A percentile compares a stretch with the other conserved stretches of the same genome.
Conservation (phyloP, 2,797 vertebrate species). For the Darevskia mixta region DNA sequence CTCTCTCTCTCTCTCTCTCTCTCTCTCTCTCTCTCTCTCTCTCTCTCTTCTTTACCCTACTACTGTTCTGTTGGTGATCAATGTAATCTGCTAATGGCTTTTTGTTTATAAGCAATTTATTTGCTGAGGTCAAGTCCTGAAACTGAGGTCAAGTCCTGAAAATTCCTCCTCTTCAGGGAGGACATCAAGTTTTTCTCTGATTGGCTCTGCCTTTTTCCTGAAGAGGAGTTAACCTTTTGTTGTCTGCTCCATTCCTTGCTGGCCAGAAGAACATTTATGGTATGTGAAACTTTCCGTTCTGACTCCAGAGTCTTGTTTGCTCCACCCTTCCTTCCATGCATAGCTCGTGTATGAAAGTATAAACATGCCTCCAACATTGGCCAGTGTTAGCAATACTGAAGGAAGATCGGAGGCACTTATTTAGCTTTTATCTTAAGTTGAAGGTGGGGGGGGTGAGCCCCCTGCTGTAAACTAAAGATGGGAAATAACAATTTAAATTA, state of each 20-base stretch:
- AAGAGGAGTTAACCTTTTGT: no score
- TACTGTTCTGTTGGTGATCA: no score
- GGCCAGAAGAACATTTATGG: no score
- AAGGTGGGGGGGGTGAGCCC: not conserved
- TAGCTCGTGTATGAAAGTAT: not conserved
- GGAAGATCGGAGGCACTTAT: not conserved
- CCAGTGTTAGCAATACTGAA: not conserved
- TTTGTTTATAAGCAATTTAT: no score
- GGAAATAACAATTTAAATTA: conserved; percentile 33
- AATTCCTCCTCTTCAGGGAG: no score
- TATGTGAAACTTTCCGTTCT: not conserved
- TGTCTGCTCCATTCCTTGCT: not conserved
- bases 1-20: no score
- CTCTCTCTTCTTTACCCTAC: no score
- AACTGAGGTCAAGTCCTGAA: no score
- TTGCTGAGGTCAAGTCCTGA: no score
- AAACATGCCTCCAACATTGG: not conserved
- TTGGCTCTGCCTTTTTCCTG: not conserved
- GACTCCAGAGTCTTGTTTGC: not conserved
- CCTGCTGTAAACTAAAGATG: not conserved
- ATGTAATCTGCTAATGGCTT: no score
- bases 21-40: no score
- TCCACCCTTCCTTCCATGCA: not conserved
- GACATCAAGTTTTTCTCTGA: no score
- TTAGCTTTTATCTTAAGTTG: conserved; percentile 1